Evolutionary conservation across 1,140 invertebrate species (phyloP).

Genomic region (Calliphora vicina): DNA sequence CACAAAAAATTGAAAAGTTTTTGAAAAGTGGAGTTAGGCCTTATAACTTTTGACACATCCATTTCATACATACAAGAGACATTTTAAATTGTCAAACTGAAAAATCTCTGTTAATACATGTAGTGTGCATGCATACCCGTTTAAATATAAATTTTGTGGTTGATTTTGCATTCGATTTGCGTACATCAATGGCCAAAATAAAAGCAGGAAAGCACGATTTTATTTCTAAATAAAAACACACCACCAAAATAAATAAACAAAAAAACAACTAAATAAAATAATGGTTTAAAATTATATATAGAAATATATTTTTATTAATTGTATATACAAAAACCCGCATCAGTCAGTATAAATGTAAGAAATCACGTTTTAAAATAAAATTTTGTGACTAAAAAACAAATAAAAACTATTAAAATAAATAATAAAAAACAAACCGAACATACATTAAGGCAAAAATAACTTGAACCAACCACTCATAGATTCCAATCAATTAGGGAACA

Average conservation of each 20-base stretch:
- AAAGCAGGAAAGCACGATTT: slow-evolving; percentile 9
- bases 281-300: not conserved
- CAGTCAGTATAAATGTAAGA: not conserved
- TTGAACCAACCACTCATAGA: too few relatives aligned
- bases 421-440: too few relatives aligned
- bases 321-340: not conserved
- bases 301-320: not conserved
- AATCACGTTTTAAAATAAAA: not conserved
- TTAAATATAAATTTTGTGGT: not conserved
- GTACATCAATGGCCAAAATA: not conserved
- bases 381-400: not conserved
- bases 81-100: too few relatives aligned
- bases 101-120: too few relatives aligned
- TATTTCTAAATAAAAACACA: not conserved
- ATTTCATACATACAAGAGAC: too few relatives aligned
- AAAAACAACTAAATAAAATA: not conserved
- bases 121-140: not conserved
- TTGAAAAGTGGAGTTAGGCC: too few relatives aligned
- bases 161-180: not conserved
- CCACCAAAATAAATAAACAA: not conserved
- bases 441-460: too few relatives aligned
- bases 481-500: too few relatives aligned
- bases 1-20: too few relatives aligned
- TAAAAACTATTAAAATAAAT: too few relatives aligned
- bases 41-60: too few relatives aligned